Evolutionary conservation across 2,888 invertebrate species (phyloP).

Genomic region (Aspidiotus destructor): DNA sequence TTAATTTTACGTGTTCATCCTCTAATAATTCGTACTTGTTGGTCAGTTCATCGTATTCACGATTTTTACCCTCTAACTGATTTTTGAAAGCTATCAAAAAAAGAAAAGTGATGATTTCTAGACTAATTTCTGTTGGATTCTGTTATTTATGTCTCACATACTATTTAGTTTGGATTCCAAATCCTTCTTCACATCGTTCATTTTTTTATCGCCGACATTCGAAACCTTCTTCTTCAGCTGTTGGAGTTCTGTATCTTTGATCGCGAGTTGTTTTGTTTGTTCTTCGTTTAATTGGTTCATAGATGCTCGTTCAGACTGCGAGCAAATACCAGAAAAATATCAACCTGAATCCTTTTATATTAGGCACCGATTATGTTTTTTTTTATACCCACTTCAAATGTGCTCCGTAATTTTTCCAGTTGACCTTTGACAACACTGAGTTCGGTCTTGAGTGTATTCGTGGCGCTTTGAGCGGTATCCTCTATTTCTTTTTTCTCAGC

Average conservation of each 20-base stretch:
- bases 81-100: constrained; percentile 54
- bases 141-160: constrained; percentile 43
- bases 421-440: constrained; percentile 56
- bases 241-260: constrained; percentile 66
- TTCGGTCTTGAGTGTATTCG: constrained; percentile 45
- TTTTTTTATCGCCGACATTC: constrained; percentile 55
- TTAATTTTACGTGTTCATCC: constrained; percentile 74
- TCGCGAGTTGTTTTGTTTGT: constrained; percentile 64
- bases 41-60: constrained; percentile 69
- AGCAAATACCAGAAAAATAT: constrained; percentile 18
- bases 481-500: constrained; percentile 57
- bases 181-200: constrained; percentile 57
- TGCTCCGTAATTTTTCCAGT: constrained; percentile 44
- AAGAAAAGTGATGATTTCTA: not conserved
- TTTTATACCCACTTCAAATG: constrained; percentile 19
- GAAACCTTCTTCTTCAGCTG: constrained; percentile 61
- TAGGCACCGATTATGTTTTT: no score
- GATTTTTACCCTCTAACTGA: constrained; percentile 56
- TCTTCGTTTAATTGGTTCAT: constrained; percentile 52
- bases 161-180: constrained; percentile 58
- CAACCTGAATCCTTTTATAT: not conserved
- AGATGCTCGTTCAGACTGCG: constrained; percentile 55
- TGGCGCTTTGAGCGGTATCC: constrained; percentile 45
- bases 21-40: constrained; percentile 72
- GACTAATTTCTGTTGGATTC: not conserved